A percentile compares a stretch with the other conserved stretches of the same genome.
Conservation (phyloP, 2,888 invertebrate species). For the Dioctria linearis region DNA sequence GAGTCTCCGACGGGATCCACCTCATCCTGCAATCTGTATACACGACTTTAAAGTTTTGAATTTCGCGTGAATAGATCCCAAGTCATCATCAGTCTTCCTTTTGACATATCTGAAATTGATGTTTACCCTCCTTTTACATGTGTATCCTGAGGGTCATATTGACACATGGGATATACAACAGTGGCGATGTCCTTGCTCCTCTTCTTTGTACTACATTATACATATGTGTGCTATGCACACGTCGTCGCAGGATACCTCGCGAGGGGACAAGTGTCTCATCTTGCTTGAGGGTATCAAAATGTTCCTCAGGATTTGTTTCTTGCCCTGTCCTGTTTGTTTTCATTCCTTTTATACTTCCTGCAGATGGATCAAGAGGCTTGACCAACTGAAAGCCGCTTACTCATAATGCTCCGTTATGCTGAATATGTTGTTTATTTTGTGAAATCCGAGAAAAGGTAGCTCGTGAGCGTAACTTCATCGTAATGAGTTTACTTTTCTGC, state of each 20-base stretch:
- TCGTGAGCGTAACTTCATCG: constrained; percentile 28
- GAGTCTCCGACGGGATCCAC: constrained; percentile 10
- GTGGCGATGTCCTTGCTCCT: constrained; percentile 45
- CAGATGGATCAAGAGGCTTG: constrained; percentile 32
- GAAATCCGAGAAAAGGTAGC: constrained; percentile 35
- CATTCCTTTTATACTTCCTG: constrained; percentile 28
- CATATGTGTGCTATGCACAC: background rate
- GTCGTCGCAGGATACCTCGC: background rate
- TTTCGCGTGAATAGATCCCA: constrained; percentile 56
- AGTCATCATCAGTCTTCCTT: constrained; percentile 56
- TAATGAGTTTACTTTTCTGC: constrained; percentile 38
- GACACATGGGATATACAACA: constrained; percentile 55
- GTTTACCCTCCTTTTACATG: constrained; percentile 58
- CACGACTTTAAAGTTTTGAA: constrained; percentile 50
- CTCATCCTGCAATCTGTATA: constrained; percentile 21
- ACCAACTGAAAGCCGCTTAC: constrained; percentile 39
- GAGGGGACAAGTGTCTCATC: constrained; percentile 28
- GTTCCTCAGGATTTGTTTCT: constrained; percentile 31
- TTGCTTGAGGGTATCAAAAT: constrained; percentile 36
- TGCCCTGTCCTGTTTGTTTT: constrained; percentile 18
- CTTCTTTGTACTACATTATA: constrained; percentile 1
- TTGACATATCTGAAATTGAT: constrained; percentile 58
- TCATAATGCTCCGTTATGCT: constrained; percentile 32
- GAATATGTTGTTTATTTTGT: constrained; percentile 31
- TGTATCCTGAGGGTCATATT: constrained; percentile 59